A percentile compares a stretch with the other conserved stretches of the same genome.
Evolutionary conservation across 2,113 vertebrate genomes (phyloP).

Genomic region (Melanostigma gelatinosum): DNA sequence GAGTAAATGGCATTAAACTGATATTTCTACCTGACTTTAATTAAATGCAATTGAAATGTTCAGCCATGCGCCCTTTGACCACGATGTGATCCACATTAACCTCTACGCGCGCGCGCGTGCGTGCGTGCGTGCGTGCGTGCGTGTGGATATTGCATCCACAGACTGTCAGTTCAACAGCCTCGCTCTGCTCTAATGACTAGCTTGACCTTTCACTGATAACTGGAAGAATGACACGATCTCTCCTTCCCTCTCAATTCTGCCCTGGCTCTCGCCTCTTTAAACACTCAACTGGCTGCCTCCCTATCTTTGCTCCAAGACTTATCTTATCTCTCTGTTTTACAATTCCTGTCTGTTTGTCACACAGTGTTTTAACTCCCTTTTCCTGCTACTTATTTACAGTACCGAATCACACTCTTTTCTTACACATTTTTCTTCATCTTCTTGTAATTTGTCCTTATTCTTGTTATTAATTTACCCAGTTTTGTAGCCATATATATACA

Average conservation of each 20-base stretch:
- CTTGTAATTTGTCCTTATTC: background rate
- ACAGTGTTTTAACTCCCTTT: background rate
- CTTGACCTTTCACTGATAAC: slow-evolving; percentile 75
- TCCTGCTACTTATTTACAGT: background rate
- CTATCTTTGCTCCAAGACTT: background rate
- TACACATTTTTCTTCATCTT: background rate
- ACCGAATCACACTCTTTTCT: background rate
- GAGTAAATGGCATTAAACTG: slow-evolving; percentile 1
- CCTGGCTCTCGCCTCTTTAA: slow-evolving; percentile 41
- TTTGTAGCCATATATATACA: background rate
- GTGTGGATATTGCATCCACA: background rate
- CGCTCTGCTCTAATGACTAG: slow-evolving; percentile 66
- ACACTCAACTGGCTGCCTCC: slow-evolving; percentile 23
- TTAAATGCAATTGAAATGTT: slow-evolving; percentile 47
- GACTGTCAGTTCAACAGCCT: slow-evolving; percentile 55
- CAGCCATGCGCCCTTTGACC: slow-evolving; percentile 7
- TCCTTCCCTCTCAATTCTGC: slow-evolving; percentile 41
- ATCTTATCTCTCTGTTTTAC: background rate
- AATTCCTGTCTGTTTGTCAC: background rate
- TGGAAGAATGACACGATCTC: slow-evolving; percentile 63
- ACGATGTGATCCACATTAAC: slow-evolving; percentile 52
- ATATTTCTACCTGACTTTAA: slow-evolving; percentile 40
- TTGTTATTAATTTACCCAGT: background rate
- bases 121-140: slow-evolving; percentile 6
- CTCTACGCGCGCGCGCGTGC: slow-evolving; percentile 10